A percentile compares a stretch with the other conserved stretches of the same genome.
phyloP scores from a whole-genome alignment of 2,113 vertebrate genomes.

The Microtus oregoni region DNA sequence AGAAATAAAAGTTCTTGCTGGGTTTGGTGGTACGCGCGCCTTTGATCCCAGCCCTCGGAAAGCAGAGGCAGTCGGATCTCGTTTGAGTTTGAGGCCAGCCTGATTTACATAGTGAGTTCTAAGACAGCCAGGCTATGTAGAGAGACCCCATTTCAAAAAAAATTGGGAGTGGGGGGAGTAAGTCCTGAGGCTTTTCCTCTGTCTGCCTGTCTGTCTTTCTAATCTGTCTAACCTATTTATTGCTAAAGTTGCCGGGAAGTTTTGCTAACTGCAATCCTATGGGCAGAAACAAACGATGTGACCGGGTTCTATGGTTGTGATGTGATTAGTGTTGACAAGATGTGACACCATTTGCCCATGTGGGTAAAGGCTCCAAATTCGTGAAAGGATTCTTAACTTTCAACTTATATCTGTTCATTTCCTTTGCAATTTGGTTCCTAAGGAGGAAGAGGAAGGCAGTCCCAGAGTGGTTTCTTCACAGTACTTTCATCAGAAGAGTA shows the following conservation, averaged over 20 bases:
- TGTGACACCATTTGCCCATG: slow-evolving; percentile 50
- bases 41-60: not conserved
- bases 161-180: not conserved
- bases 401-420: not conserved
- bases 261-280: slow-evolving; percentile 42
- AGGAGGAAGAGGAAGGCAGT: slow-evolving; percentile 88
- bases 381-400: slow-evolving; percentile 39
- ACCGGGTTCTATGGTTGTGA: slow-evolving; percentile 34
- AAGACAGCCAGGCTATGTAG: not conserved
- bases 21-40: not conserved
- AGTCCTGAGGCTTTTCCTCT: not conserved
- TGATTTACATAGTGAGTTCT: not conserved
- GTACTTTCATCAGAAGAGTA: slow-evolving; percentile 86
- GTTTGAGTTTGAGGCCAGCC: not conserved
- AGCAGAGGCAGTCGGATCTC: not conserved
- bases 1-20: slow-evolving; percentile 8
- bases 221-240: not conserved
- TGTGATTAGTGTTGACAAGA: slow-evolving; percentile 55
- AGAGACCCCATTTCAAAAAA: not conserved
- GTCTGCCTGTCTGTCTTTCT: not conserved
- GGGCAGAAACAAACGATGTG: slow-evolving; percentile 54
- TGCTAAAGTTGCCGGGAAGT: not conserved
- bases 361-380: slow-evolving; percentile 28
- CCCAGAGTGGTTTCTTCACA: slow-evolving; percentile 87
- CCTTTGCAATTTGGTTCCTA: slow-evolving; percentile 78